phyloP scores from a whole-genome alignment of 53 echinoderm and acorn worm genomes.

The Hippasteria phrygiana region DNA sequence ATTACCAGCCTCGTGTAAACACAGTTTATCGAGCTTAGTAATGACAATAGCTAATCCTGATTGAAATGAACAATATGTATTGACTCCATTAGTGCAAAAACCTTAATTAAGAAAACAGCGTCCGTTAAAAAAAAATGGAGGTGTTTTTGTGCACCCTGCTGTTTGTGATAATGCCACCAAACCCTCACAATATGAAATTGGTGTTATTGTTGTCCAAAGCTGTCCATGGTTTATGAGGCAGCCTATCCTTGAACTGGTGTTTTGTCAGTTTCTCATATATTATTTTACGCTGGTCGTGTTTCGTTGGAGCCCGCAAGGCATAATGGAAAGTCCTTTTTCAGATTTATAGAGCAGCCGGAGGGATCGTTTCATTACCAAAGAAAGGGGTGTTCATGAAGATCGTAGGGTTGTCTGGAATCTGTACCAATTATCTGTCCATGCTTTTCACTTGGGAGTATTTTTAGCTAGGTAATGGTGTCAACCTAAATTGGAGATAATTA shows the following conservation, averaged over 20 bases:
- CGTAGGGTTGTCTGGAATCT: background rate
- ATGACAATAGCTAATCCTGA: too few species aligned
- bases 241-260: slow-evolving; percentile 26
- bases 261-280: background rate
- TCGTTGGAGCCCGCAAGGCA: background rate
- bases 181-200: background rate
- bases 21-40: too few species aligned
- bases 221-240: background rate
- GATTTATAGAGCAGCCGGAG: background rate
- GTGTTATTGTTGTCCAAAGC: background rate
- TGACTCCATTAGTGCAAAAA: too few species aligned
- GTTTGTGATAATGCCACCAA: background rate
- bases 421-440: background rate
- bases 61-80: too few species aligned
- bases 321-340: slow-evolving; percentile 6
- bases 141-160: background rate
- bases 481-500: too few species aligned
- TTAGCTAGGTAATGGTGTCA: too few species aligned
- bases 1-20: too few species aligned
- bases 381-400: too few species aligned
- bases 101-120: background rate
- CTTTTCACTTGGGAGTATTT: too few species aligned
- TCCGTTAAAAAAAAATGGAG: background rate
- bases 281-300: background rate
- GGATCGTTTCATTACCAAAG: background rate